A percentile compares a stretch with the other conserved stretches of the same genome.
phyloP scores from a whole-genome alignment of 1,140 invertebrate species.

The Polypedilum vanderplanki region DNA sequence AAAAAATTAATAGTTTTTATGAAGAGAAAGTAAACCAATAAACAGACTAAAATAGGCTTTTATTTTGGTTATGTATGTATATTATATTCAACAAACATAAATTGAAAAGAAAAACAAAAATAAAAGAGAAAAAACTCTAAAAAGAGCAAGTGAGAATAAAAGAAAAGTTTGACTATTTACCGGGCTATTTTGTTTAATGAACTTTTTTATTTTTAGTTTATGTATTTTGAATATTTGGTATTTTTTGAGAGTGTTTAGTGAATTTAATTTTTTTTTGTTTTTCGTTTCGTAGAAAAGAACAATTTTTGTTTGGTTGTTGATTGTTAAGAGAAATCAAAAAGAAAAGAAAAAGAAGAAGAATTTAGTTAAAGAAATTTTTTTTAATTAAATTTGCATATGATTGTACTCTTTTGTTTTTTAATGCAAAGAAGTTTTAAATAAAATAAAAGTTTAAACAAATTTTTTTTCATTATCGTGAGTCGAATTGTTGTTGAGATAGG shows the following conservation, averaged over 20 bases:
- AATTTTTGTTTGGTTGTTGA: background rate
- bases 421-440: too few species aligned
- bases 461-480: too few species aligned
- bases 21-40: background rate
- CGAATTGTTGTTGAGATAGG: too few species aligned
- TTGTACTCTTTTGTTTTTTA: too few species aligned
- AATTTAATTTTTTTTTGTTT: slow-evolving; percentile 12
- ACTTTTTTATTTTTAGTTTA: background rate
- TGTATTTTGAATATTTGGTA: background rate
- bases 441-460: too few species aligned
- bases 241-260: background rate
- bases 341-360: slow-evolving; percentile 17
- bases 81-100: background rate
- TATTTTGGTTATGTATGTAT: background rate
- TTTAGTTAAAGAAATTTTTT: background rate
- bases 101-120: background rate
- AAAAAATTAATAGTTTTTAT: background rate
- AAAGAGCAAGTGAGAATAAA: slow-evolving; percentile 6
- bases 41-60: background rate
- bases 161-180: background rate
- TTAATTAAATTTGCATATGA: background rate
- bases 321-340: background rate
- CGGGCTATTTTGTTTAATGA: slow-evolving; percentile 28
- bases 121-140: too few species aligned
- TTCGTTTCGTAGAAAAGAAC: background rate